Base-by-base conservation (phyloP, 2,888 invertebrate species). In the Rhodophaea formosa region DNA sequence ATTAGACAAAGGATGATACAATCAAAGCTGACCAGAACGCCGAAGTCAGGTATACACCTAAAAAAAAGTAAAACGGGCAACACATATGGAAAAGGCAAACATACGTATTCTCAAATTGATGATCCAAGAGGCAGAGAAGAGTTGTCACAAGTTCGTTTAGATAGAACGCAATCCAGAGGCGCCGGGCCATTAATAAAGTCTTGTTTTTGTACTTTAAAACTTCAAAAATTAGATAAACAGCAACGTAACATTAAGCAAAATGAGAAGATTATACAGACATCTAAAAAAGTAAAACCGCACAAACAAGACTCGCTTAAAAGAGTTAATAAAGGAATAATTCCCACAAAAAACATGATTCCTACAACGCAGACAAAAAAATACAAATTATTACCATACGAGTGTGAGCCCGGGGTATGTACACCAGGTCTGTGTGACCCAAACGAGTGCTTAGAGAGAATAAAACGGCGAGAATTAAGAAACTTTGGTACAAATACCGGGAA, bases 351-450 rank as follows among this genome's bases (percentile, higher is more conserved):
- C n/a, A n/a, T 8, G 39, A 12, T 12, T 39, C 12, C n/a, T n/a
- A 39, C 10, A 39, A 39, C 39, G 5, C 39, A 39, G n/a, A 39
- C 39, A 10, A 39, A 39, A n/a, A 39, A 39, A 70, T 16, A 46
- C 30, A 56, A 56, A 32, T 53, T 63, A 53, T 57, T 62, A 46
- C 63, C 67, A 2, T 66, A 67, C 47, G 70, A 70, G 57, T 72
- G 70, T 59, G 68, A 64, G 44, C 67, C 69, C 53, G 59, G 59
- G 17, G 46, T 64, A 58, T 68, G 69, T 57, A 52, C 64, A 7
- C 69, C 68, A 12, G 64, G 64, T 23, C 43, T 64, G 45, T 69
- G 68, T 53, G 59, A 69, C 59, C 71, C 70, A 51, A 60, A 67
- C 60, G 66, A 66, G 45, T 71, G 71, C 46, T 62, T 59, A 16